Conservation (phyloP, 2,113 vertebrate species). For the Xyrauchen texanus region DNA sequence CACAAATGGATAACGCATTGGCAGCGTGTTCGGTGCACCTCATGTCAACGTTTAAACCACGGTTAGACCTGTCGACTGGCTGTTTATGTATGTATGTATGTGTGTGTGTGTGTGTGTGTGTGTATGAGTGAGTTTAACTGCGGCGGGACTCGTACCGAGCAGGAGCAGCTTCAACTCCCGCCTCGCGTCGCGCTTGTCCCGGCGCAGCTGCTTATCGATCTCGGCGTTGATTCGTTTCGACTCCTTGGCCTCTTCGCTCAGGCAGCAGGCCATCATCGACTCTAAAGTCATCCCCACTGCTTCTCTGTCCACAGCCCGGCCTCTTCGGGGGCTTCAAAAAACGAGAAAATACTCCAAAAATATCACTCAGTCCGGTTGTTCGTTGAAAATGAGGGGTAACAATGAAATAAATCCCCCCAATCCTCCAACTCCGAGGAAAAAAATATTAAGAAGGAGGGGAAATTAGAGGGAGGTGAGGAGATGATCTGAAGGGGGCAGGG, state of each 20-base stretch:
- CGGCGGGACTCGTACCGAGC: conserved; percentile 75
- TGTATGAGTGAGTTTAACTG: not conserved
- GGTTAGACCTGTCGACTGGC: conserved; percentile 2
- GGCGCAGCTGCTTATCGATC: conserved; percentile 95
- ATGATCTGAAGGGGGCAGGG: conserved; percentile 32
- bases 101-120: not conserved
- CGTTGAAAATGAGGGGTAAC: not conserved
- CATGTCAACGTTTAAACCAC: not conserved
- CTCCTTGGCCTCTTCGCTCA: conserved; percentile 98
- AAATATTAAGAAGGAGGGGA: conserved; percentile 31
- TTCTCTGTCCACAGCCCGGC: conserved; percentile 68
- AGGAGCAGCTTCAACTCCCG: conserved; percentile 92
- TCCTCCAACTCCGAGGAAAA: conserved; percentile 50
- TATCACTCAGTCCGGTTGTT: not conserved
- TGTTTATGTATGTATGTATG: not conserved
- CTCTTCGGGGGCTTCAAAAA: conserved; percentile 62
- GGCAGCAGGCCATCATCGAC: conserved; percentile 98
- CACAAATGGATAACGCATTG: not conserved
- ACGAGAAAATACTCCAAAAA: conserved; percentile 31
- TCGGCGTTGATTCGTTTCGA: conserved; percentile 97
- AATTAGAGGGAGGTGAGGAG: conserved; percentile 44
- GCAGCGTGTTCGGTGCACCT: not conserved
- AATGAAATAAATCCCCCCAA: not conserved
- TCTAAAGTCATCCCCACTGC: conserved; percentile 86
- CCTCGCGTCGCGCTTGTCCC: conserved; percentile 93